These are phyloP conservation scores for Astyanax mexicanus DNA, from an alignment of 2,797 vertebrate species.

Conservation along the genomic window DNA sequence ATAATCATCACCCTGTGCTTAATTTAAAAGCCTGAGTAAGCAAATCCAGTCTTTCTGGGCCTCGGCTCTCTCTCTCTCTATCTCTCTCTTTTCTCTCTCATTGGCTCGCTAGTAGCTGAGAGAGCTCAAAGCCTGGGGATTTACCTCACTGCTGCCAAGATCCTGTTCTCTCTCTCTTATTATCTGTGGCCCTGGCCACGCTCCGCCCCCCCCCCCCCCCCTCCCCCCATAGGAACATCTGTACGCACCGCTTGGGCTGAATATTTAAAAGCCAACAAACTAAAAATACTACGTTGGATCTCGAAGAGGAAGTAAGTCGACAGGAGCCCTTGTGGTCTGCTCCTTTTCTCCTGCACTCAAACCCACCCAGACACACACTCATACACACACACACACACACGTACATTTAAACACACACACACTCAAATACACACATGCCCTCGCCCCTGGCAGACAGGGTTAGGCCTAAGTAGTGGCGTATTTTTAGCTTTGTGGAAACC, in stretches of 20 bases:
- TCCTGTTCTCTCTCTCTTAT: slow-evolving; percentile 27
- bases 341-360: neutral
- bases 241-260: slow-evolving; percentile 8
- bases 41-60: slow-evolving; percentile 8
- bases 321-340: slow-evolving; percentile 10
- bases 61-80: neutral
- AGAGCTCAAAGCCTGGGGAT: slow-evolving; percentile 19
- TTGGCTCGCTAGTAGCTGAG: neutral
- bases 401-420: slow-evolving; percentile 23
- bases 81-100: neutral
- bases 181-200: slow-evolving; percentile 3
- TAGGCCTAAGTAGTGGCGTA: slow-evolving; percentile 38
- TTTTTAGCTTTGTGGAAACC: slow-evolving; percentile 57
- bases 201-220: neutral
- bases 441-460: slow-evolving; percentile 5
- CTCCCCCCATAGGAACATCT: slow-evolving; percentile 1
- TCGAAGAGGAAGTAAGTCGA: slow-evolving; percentile 1
- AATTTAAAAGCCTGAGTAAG: slow-evolving; percentile 42
- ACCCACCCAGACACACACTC: slow-evolving; percentile 21
- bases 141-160: slow-evolving; percentile 29
- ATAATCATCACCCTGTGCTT: slow-evolving; percentile 38
- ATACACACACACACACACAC: slow-evolving; percentile 21
- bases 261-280: slow-evolving; percentile 27
- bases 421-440: slow-evolving; percentile 12
- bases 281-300: slow-evolving; percentile 27